Conservation (phyloP, 2,113 vertebrate species). For the Rhynchomys soricoides region DNA sequence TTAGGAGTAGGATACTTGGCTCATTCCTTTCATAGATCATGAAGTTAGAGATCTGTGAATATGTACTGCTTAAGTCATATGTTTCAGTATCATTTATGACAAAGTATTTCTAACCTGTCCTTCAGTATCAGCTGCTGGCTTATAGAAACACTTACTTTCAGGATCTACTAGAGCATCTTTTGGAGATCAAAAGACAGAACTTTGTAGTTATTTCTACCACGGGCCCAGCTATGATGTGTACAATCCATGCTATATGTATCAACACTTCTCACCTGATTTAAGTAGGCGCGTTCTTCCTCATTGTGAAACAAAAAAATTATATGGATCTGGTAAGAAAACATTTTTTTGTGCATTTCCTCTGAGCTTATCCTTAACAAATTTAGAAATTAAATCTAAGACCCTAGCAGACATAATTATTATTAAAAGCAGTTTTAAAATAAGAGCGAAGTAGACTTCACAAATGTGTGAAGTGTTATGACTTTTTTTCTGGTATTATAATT, state of each 20-base stretch:
- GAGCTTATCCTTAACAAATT: constrained; percentile 32
- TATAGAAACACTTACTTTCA: constrained; percentile 78
- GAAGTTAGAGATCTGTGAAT: background rate
- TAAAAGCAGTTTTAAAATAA: constrained; percentile 1
- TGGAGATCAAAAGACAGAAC: constrained; percentile 91
- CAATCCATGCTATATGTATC: constrained; percentile 86
- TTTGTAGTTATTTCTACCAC: constrained; percentile 82
- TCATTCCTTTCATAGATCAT: background rate
- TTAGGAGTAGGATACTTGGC: background rate
- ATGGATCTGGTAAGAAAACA: constrained; percentile 88
- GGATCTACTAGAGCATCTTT: constrained; percentile 90
- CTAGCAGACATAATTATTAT: background rate
- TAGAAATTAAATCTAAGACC: constrained; percentile 5
- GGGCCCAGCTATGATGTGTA: constrained; percentile 85
- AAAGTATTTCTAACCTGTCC: background rate
- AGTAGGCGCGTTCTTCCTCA: constrained; percentile 78
- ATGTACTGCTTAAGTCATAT: background rate
- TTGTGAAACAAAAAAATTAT: constrained; percentile 74
- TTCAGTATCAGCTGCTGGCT: background rate
- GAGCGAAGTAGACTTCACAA: constrained; percentile 44
- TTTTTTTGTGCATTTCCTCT: background rate
- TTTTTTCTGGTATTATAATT: background rate
- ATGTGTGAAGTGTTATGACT: background rate
- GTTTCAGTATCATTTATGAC: background rate
- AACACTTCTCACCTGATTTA: constrained; percentile 88